Evolutionary conservation across 1,140 invertebrate genomes (phyloP), one percentile per base, ranked within the genome.

Genomic region (Drosophila baimaii): DNA sequence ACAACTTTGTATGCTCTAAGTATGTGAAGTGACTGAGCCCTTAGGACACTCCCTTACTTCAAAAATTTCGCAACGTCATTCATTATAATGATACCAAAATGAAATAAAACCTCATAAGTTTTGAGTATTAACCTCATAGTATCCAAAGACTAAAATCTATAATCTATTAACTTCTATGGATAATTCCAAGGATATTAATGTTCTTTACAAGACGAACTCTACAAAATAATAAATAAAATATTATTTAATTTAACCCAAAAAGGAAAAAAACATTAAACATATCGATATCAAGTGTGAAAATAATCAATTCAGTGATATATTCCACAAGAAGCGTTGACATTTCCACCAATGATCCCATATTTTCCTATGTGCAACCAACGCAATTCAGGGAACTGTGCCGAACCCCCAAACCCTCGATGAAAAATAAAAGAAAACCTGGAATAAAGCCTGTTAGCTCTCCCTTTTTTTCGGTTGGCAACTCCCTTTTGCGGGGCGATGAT

Each of bases 301-400:
- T 17, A 6, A 19, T 19, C 29, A 19, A 8, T 19, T 29, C 17
- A 8, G 33, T 52, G 13, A 52, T 21, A 33, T 52, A 33, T 33
- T 33, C 15, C 7, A 0, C 19, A 15, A 21, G 4, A 15, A 52
- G 4, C 49, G 17, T 39, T 37, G 52, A 39, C 29, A 39, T 15
- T 55, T 37, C 31, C 13, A n/a, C 29, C 19, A 55, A 37, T 54
- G 21, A 55, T 55, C 52, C 52, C 23, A 55, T 10, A 37, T 39
- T 10, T 35, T 8, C 51, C 51, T 35, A 33, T 57, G 17, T 41
- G 33, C 44, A 52, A 27, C 19, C 23, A 52, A 52, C 41, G 65
- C 65, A 29, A 71, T 57, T 47, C 72, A 77, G 73, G 73, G 73
- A 77, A 77, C 73, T 77, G 73, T 64, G 73, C 73, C 73, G 73